Evolutionary conservation across 1,140 invertebrate genomes (phyloP).

Genomic region (Platorchestia sp.): DNA sequence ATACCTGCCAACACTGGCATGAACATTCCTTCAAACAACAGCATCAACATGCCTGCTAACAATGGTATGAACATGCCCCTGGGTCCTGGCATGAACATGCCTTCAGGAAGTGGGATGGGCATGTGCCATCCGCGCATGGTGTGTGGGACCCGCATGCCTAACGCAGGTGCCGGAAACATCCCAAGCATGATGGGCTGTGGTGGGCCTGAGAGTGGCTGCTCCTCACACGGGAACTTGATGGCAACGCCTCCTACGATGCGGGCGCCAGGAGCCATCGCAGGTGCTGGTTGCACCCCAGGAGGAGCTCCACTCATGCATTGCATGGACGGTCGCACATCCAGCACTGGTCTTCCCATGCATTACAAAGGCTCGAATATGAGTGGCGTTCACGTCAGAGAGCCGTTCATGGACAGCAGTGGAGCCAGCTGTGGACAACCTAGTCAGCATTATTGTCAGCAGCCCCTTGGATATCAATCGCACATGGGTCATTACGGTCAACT

Average conservation of each 20-base stretch:
- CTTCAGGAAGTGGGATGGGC: background rate
- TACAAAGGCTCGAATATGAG: background rate
- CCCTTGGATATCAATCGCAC: background rate
- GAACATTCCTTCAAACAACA: background rate
- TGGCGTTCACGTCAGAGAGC: background rate
- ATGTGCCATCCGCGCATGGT: conserved; percentile 22
- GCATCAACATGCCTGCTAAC: background rate
- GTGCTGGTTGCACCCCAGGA: background rate
- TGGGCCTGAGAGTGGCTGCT: background rate
- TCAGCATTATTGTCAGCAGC: conserved; percentile 46
- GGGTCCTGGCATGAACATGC: conserved; percentile 6
- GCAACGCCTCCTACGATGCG: background rate
- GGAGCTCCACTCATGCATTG: conserved; percentile 35
- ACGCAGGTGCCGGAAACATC: background rate
- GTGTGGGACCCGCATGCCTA: background rate
- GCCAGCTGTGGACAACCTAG: conserved; percentile 8
- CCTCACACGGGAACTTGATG: background rate
- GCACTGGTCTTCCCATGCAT: background rate
- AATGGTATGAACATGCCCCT: conserved; percentile 22
- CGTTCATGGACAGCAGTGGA: background rate
- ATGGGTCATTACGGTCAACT: conserved; percentile 35
- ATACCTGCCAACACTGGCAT: background rate
- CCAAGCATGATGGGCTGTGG: background rate
- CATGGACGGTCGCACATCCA: background rate
- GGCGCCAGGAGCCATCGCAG: background rate